Percentiles rank a stretch among this genome's conserved stretches.
These are phyloP conservation scores for Spodoptera exigua DNA, from an alignment of 2,888 invertebrate species.

Conservation along the genomic window DNA sequence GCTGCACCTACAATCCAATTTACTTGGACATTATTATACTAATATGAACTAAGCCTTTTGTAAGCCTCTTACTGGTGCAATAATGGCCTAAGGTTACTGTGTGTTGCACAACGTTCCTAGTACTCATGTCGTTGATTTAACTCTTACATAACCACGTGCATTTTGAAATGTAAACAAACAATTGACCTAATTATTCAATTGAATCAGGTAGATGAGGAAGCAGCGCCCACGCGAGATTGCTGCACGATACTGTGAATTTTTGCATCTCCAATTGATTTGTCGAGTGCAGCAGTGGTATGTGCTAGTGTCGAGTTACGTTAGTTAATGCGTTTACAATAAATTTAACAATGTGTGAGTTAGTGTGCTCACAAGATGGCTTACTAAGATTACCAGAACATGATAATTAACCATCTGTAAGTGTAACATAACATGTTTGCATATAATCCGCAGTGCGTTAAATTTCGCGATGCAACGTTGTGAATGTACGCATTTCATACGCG, in stretches of 20 bases:
- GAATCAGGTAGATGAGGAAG: slow-evolving; percentile 32
- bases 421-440: slow-evolving; percentile 50
- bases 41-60: slow-evolving; percentile 53
- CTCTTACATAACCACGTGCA: slow-evolving; percentile 31
- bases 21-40: slow-evolving; percentile 54
- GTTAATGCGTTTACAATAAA: slow-evolving; percentile 48
- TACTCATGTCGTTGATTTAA: slow-evolving; percentile 17
- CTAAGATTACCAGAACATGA: slow-evolving; percentile 62
- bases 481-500: slow-evolving; percentile 42
- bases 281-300: slow-evolving; percentile 16
- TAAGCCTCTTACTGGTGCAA: slow-evolving; percentile 51
- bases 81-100: slow-evolving; percentile 42
- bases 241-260: slow-evolving; percentile 18
- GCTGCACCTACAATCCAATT: slow-evolving; percentile 65
- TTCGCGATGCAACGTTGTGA: slow-evolving; percentile 46
- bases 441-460: slow-evolving; percentile 32
- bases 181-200: slow-evolving; percentile 39
- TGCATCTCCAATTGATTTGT: slow-evolving; percentile 22
- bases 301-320: slow-evolving; percentile 21
- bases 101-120: slow-evolving; percentile 22
- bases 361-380: slow-evolving; percentile 66
- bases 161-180: slow-evolving; percentile 25
- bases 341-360: slow-evolving; percentile 53
- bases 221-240: slow-evolving; percentile 18
- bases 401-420: slow-evolving; percentile 52